phyloP scores from a whole-genome alignment of 2,797 vertebrate genomes.

The Gallinago nigripennis region DNA sequence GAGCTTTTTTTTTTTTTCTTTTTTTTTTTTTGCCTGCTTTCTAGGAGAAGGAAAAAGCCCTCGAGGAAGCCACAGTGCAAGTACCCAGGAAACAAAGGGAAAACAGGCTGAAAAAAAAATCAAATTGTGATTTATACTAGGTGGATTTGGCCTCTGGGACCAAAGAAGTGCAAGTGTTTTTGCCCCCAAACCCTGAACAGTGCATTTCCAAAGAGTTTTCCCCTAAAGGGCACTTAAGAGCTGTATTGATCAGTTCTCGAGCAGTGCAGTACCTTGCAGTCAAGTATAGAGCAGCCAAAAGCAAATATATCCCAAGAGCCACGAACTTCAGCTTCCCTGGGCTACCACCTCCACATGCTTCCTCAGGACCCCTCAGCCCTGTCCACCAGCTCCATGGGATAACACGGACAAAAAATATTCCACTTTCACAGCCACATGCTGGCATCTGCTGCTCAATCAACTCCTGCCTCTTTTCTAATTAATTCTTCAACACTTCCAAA shows the following conservation, averaged over 20 bases:
- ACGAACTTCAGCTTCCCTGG: neutral
- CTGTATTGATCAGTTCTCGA: rapidly evolving
- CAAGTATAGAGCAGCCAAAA: neutral
- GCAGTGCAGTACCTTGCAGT: neutral
- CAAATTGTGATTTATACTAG: neutral
- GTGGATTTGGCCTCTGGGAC: rapidly evolving
- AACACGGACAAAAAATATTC: neutral
- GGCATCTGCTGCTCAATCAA: neutral
- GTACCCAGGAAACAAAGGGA: neutral
- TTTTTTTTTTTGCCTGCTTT: neutral
- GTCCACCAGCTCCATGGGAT: rapidly evolving
- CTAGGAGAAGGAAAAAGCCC: neutral
- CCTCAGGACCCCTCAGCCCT: neutral
- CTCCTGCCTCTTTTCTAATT: neutral
- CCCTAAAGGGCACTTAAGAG: rapidly evolving
- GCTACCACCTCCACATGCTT: neutral
- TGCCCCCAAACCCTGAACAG: neutral
- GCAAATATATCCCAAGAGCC: neutral
- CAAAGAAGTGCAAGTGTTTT: rapidly evolving
- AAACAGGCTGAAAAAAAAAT: neutral
- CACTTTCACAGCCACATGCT: rapidly evolving
- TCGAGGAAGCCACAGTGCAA: rapidly evolving
- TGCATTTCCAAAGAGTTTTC: neutral
- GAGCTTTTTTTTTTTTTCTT: neutral
- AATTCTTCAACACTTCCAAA: neutral